These are phyloP conservation scores for Eurois occulta DNA, from an alignment of 2,888 invertebrate species.

Conservation along the genomic window DNA sequence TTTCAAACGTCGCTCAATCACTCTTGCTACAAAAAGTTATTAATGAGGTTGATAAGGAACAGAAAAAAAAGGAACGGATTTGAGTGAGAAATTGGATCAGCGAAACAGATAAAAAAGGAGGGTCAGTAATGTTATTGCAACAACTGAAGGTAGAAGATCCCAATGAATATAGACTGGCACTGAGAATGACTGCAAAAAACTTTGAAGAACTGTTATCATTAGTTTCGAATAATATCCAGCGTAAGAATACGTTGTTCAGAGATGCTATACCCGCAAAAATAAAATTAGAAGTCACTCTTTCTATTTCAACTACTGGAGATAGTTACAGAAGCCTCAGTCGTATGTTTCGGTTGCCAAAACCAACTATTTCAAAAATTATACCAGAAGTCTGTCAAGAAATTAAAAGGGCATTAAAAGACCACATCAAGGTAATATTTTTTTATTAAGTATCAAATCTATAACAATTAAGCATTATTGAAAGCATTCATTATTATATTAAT, in stretches of 20 bases:
- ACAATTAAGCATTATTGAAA: no score
- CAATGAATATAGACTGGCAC: slow-evolving; percentile 52
- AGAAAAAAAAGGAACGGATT: slow-evolving; percentile 56
- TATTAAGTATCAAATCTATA: no score
- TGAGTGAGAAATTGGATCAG: slow-evolving; percentile 59
- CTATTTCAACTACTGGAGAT: slow-evolving; percentile 33
- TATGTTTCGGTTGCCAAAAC: slow-evolving; percentile 45
- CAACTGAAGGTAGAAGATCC: slow-evolving; percentile 58
- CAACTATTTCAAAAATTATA: no score
- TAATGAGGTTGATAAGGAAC: slow-evolving; percentile 43
- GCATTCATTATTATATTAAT: no score
- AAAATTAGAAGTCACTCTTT: slow-evolving; percentile 44
- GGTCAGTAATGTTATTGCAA: slow-evolving; percentile 52
- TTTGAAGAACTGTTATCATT: slow-evolving; percentile 43
- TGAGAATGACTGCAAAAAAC: slow-evolving; percentile 55
- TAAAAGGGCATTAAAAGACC: no score
- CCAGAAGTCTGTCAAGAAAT: no score
- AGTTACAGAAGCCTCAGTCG: slow-evolving; percentile 43
- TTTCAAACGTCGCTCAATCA: slow-evolving; percentile 20
- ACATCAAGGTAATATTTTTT: no score
- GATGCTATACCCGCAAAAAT: slow-evolving; percentile 46
- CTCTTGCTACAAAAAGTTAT: slow-evolving; percentile 50
- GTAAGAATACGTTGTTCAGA: slow-evolving; percentile 46
- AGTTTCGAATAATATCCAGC: slow-evolving; percentile 36
- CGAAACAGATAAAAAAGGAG: slow-evolving; percentile 60